phyloP scores from a whole-genome alignment of 2,888 invertebrate genomes.

The Drosophila subsilvestris region DNA sequence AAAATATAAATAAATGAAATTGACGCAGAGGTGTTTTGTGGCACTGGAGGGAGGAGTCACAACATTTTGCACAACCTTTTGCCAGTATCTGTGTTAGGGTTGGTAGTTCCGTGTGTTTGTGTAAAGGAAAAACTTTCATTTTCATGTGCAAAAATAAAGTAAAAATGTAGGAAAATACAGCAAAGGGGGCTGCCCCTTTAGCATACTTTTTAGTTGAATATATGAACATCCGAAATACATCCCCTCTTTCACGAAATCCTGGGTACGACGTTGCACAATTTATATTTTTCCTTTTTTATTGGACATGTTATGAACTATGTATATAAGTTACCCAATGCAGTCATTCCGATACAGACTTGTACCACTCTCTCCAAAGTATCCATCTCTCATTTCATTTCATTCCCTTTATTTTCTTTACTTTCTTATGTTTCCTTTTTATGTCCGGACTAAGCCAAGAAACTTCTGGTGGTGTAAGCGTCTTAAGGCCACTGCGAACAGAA shows the following conservation, averaged over 20 bases:
- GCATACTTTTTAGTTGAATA: too few species aligned
- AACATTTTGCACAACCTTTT: too few species aligned
- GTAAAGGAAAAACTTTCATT: slow-evolving; percentile 36
- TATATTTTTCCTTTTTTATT: not conserved
- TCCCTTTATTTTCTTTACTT: not conserved
- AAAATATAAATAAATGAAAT: slow-evolving; percentile 42
- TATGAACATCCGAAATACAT: too few species aligned
- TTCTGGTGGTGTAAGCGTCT: slow-evolving; percentile 11
- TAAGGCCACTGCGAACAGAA: slow-evolving; percentile 12
- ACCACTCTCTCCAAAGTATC: too few species aligned
- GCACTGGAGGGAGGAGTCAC: too few species aligned
- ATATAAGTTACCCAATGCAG: not conserved
- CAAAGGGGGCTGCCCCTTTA: too few species aligned
- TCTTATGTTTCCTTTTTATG: not conserved
- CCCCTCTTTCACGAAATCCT: too few species aligned
- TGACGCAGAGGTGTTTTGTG: too few species aligned
- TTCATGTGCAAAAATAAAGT: slow-evolving; percentile 37
- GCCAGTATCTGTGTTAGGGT: slow-evolving; percentile 20
- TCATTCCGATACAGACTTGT: not conserved
- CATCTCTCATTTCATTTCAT: too few species aligned
- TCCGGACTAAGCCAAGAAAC: slow-evolving; percentile 2
- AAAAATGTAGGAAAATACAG: not conserved
- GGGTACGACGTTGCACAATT: too few species aligned
- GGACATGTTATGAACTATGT: too few species aligned
- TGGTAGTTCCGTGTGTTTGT: slow-evolving; percentile 23